Conservation (phyloP, 2,797 vertebrate species). For the Lithobates sylvaticus region DNA sequence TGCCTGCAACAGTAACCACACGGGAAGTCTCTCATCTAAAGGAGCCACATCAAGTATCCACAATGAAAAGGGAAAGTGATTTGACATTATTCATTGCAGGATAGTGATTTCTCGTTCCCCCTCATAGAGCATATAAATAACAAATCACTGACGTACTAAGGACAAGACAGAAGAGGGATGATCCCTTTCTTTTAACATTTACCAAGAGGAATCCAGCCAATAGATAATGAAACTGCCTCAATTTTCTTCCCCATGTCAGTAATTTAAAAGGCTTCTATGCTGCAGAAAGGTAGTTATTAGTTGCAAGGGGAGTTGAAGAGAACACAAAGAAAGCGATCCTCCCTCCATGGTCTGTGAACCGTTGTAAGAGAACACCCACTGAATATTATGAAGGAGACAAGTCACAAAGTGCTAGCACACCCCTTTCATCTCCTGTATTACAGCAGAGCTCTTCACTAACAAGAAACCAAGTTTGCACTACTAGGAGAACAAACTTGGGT, state of each 20-base stretch:
- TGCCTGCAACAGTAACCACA: not conserved
- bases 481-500: not conserved
- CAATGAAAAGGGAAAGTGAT: slow-evolving; percentile 25
- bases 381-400: slow-evolving; percentile 58
- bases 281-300: slow-evolving; percentile 69
- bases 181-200: slow-evolving; percentile 48
- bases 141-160: slow-evolving; percentile 40
- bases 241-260: slow-evolving; percentile 61
- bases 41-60: slow-evolving; percentile 2
- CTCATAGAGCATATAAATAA: slow-evolving; percentile 54
- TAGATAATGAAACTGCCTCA: slow-evolving; percentile 61
- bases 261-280: slow-evolving; percentile 67
- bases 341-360: slow-evolving; percentile 62
- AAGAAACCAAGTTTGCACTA: slow-evolving; percentile 1
- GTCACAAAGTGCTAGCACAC: slow-evolving; percentile 42
- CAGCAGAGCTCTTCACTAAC: slow-evolving; percentile 37
- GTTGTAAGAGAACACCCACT: slow-evolving; percentile 64
- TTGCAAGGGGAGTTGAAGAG: slow-evolving; percentile 68
- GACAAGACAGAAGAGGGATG: slow-evolving; percentile 34
- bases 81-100: slow-evolving; percentile 29
- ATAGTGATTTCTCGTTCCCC: slow-evolving; percentile 43
- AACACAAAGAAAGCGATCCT: slow-evolving; percentile 65
- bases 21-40: not conserved
- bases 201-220: slow-evolving; percentile 53
- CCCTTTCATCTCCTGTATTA: slow-evolving; percentile 31